Evolutionary conservation across 2,797 vertebrate species (phyloP), one percentile per base, ranked within the genome.

Genomic region (Tauraco hartlaubi): DNA sequence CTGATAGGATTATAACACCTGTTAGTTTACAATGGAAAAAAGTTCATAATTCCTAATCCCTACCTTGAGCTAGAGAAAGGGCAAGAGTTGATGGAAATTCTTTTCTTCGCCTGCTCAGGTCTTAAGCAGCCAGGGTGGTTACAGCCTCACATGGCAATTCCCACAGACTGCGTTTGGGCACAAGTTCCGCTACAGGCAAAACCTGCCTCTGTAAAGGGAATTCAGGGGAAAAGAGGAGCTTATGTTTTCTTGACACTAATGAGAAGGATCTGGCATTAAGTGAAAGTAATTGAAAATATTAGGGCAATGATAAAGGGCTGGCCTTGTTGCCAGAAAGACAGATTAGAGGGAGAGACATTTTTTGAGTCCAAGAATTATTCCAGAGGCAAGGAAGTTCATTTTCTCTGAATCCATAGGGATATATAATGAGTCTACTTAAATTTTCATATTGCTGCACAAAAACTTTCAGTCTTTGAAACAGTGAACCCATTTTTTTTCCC

Each of bases 261-360:
- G 85, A 96, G 93, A 86, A 67, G 66, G 51, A 96, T 81, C 71
- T 96, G 84, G 85, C 68, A 85, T 94, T 91, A 96, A 81, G 58
- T 85, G 85, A 78, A 96, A 94, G 81, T 90, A 95, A 92, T 92
- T 94, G 92, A 95, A 90, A 94, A 64, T 71, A 88, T 88, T 95
- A 94, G 49, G 58, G 73, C 90, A 93, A 78, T 92, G 79, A 88
- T 85, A 92, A 93, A 87, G 51, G 51, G 33, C 69, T 88, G 78
- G 52, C 19, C 55, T 79, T 72, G 39, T 91, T 97, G 82, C 88
- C 79, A 95, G 80, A 78, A 94, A 92, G 79, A 74, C 43, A 61
- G 87, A 94, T 92, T 88, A 92, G 35, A 80, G 35, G 28, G 15
- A 96, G 48, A 89, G 23, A 78, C 39, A 15, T 67, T 76, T 92